A percentile compares a stretch with the other conserved stretches of the same genome.
Conservation (phyloP, 2,888 invertebrate genomes). For the Plutella xylostella region DNA sequence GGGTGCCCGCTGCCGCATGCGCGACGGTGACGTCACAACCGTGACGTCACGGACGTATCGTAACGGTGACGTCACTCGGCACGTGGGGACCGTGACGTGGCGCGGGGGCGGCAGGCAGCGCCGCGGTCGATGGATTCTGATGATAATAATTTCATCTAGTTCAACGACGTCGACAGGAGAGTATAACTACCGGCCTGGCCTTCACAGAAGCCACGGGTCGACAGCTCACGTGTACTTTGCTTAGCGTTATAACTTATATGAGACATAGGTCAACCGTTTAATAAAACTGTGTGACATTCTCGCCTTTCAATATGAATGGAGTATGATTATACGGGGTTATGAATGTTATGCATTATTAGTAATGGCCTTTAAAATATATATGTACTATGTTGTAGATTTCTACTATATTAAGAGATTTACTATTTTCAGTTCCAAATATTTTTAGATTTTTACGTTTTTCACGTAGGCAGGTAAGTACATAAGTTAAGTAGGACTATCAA, state of each 20-base stretch:
- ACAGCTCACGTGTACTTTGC: constrained; percentile 41
- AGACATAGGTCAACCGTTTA: constrained; percentile 39
- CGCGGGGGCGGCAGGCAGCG: constrained; percentile 22
- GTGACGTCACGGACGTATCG: constrained; percentile 31
- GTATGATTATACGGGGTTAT: too few relatives aligned
- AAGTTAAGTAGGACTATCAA: too few relatives aligned
- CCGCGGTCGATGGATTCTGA: constrained; percentile 38
- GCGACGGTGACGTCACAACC: constrained; percentile 28
- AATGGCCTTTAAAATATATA: too few relatives aligned
- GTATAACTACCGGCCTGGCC: constrained; percentile 33
- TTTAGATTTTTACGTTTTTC: too few relatives aligned
- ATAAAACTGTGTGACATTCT: constrained; percentile 40
- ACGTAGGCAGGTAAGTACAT: too few relatives aligned
- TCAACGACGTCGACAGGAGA: constrained; percentile 45
- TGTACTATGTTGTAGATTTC: too few relatives aligned
- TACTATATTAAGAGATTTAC: too few relatives aligned
- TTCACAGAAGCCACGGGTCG: constrained; percentile 49
- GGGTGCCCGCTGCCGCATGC: constrained; percentile 33
- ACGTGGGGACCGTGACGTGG: constrained; percentile 45
- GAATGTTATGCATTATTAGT: too few relatives aligned
- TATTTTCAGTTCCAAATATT: too few relatives aligned
- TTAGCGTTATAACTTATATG: too few relatives aligned
- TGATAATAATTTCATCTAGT: constrained; percentile 35
- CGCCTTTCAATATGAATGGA: constrained; percentile 5
- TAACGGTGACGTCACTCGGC: constrained; percentile 33